A percentile compares a stretch with the other conserved stretches of the same genome.
Evolutionary conservation across 2,888 invertebrate species (phyloP).

Genomic region (Bruchidius siliquastri): DNA sequence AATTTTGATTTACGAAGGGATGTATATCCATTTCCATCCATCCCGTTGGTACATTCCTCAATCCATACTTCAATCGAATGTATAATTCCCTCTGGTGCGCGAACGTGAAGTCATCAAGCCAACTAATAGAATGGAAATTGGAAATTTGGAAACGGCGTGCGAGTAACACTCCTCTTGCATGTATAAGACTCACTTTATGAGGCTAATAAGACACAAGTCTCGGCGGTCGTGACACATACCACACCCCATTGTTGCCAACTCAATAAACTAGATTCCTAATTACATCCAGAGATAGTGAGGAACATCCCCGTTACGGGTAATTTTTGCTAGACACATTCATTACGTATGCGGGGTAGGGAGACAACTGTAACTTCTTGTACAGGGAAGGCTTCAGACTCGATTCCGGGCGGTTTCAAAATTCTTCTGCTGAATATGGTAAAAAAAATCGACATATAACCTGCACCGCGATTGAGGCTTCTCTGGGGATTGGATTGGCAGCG

Average conservation of each 20-base stretch:
- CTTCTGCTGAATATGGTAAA: no score
- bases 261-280: neutral
- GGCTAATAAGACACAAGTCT: neutral
- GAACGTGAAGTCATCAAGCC: constrained; percentile 36
- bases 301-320: neutral
- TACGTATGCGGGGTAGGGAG: neutral
- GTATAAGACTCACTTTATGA: neutral
- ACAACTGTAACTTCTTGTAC: neutral
- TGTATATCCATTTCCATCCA: neutral
- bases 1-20: neutral
- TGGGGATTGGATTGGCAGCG: no score
- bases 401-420: no score
- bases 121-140: constrained; percentile 45
- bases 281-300: neutral
- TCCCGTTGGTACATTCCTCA: neutral
- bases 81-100: neutral
- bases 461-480: no score
- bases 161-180: neutral
- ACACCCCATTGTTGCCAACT: neutral
- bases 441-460: no score
- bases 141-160: constrained; percentile 27
- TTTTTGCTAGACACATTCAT: neutral
- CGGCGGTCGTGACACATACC: neutral
- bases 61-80: neutral
- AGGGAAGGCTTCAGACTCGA: neutral